These are phyloP conservation scores for Urosaurus nigricauda DNA, from an alignment of 2,797 vertebrate genomes.

Conservation along the genomic window DNA sequence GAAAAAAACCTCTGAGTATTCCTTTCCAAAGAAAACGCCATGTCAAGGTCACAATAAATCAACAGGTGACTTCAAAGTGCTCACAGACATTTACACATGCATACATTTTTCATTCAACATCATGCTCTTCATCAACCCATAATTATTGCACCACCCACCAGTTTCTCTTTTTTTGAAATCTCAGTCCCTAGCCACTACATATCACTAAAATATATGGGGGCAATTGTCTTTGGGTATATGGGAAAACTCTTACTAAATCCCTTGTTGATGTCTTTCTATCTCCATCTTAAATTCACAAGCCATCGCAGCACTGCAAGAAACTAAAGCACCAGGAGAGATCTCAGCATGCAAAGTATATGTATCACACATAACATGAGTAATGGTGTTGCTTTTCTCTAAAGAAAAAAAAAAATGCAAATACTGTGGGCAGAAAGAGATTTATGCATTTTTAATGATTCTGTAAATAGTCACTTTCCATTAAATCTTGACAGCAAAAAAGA, in stretches of 20 bases:
- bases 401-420: conserved; percentile 9
- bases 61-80: no score
- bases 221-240: not conserved
- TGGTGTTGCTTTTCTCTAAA: not conserved
- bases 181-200: not conserved
- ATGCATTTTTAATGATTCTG: conserved; percentile 14
- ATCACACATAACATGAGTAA: not conserved
- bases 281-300: not conserved
- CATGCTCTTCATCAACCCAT: not conserved
- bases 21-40: no score
- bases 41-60: no score
- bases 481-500: not conserved
- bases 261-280: not conserved
- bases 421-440: not conserved
- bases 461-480: not conserved
- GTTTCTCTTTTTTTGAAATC: not conserved
- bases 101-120: not conserved
- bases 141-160: not conserved
- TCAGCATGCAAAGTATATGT: not conserved
- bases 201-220: no score
- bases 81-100: no score
- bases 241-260: not conserved
- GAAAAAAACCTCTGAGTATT: no score
- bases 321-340: not conserved
- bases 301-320: not conserved